Percentiles rank a stretch among this genome's conserved stretches.
phyloP scores from a whole-genome alignment of 2,797 vertebrate species.

The Garrulus glandarius region DNA sequence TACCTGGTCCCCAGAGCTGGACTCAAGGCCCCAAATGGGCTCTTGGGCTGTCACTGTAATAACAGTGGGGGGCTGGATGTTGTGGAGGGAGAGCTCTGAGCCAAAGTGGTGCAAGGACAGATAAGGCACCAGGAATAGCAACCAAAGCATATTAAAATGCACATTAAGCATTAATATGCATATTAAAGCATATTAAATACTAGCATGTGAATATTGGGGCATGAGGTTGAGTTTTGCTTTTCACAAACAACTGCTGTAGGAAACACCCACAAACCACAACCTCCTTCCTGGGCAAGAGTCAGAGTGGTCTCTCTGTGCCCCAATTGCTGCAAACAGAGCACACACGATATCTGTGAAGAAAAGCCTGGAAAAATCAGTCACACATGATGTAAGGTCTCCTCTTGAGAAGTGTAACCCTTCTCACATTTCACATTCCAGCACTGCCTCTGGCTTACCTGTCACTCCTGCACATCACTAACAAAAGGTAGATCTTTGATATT shows the following conservation, averaged over 20 bases:
- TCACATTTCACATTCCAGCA: neutral
- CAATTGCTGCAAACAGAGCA: neutral
- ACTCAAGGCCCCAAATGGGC: neutral
- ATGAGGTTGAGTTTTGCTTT: neutral
- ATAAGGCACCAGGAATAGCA: neutral
- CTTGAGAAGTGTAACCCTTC: neutral
- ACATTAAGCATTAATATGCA: neutral
- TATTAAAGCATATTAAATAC: neutral
- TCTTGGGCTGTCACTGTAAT: neutral
- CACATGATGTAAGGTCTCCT: neutral
- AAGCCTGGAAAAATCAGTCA: neutral
- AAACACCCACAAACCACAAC: neutral
- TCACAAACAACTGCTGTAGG: neutral
- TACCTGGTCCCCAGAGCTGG: neutral
- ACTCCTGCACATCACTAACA: neutral
- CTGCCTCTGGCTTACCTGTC: neutral
- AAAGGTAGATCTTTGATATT: neutral
- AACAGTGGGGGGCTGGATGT: neutral
- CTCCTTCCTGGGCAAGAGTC: neutral
- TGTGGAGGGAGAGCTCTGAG: neutral
- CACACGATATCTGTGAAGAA: neutral
- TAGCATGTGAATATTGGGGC: neutral
- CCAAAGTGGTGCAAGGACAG: neutral
- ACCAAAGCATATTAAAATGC: neutral
- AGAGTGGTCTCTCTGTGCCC: neutral